Evolutionary conservation across 2,113 vertebrate species (phyloP), one percentile per base, ranked within the genome.

Genomic region (Gobiocypris rarus): DNA sequence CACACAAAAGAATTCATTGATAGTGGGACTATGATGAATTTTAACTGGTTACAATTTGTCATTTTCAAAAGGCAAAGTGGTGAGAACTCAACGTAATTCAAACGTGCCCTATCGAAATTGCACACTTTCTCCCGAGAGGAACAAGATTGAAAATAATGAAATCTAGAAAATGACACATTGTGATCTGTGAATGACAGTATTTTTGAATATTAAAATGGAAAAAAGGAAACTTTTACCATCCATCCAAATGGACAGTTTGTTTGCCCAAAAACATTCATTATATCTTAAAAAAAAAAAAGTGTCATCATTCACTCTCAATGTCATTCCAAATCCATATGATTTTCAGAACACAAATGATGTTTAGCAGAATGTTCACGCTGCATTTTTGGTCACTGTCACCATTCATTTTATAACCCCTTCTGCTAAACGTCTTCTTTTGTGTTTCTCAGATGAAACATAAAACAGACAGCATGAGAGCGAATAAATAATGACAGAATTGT

Each of bases 1-100:
- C 87, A 86, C 89, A 90, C 91, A 90, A 93, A 91, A 88, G 76
- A 90, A 89, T 89, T 91, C 84, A 86, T 88, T 86, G 90, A 86
- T 88, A 84, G 86, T 85, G 84, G 85, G 77, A 81, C 88, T 75
- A 69, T 83, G 90, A 88, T 87, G 88, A 88, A 88, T 89, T 86
- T 88, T 88, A 85, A 59, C 63, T 85, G 89, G 89, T 90, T 91
- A 89, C 89, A 89, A 89, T 92, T 91, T 88, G 87, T 86, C 87
- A 88, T 90, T 89, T 90, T 91, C 85, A 85, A 74, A 86, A 88
- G 73, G 74, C 84, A 91, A 78, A 83, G 75, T 84, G 52, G 41
- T 0, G 28, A 77, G 88, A 38, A 86, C 87, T 81, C 43, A 81
- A 84, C 45, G 85, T 77, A 86, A 88, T 63, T 71, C 63, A 43